Conservation (phyloP, 2,888 invertebrate species). For the Troilus luridus region DNA sequence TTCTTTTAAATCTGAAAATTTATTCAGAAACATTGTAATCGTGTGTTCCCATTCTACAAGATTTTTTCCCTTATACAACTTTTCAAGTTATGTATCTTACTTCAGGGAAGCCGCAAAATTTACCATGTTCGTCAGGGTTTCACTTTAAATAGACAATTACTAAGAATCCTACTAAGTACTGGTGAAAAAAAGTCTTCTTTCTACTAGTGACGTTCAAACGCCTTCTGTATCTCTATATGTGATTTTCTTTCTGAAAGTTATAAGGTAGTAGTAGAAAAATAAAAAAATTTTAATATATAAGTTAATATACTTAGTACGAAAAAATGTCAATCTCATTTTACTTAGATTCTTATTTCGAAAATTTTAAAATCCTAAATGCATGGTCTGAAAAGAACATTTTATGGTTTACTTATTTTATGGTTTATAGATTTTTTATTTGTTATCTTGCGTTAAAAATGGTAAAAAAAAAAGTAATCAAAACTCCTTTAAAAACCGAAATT, state of each 20-base stretch:
- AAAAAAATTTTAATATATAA: too few relatives aligned
- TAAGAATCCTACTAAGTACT: conserved; percentile 36
- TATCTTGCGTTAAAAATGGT: too few relatives aligned
- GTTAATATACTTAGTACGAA: too few relatives aligned
- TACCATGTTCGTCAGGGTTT: conserved; percentile 30
- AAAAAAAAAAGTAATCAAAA: too few relatives aligned
- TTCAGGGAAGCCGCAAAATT: conserved; percentile 27
- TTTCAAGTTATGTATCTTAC: conserved; percentile 47
- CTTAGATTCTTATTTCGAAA: too few relatives aligned
- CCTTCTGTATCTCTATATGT: neutral
- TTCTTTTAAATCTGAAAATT: neutral
- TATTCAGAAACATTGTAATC: neutral
- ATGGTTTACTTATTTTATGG: too few relatives aligned
- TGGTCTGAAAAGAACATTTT: too few relatives aligned
- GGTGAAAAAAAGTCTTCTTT: conserved; percentile 13
- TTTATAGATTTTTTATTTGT: too few relatives aligned
- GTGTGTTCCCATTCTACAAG: neutral
- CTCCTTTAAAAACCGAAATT: too few relatives aligned
- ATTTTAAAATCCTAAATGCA: too few relatives aligned
- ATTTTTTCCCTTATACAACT: conserved; percentile 35
- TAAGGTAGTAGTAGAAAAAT: too few relatives aligned
- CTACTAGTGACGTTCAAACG: neutral
- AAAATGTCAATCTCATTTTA: too few relatives aligned
- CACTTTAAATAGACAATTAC: conserved; percentile 42
- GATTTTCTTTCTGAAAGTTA: neutral